Percentiles rank a stretch among this genome's conserved stretches.
Conservation (phyloP, 2,888 invertebrate genomes). For the Heliconius cydno region DNA sequence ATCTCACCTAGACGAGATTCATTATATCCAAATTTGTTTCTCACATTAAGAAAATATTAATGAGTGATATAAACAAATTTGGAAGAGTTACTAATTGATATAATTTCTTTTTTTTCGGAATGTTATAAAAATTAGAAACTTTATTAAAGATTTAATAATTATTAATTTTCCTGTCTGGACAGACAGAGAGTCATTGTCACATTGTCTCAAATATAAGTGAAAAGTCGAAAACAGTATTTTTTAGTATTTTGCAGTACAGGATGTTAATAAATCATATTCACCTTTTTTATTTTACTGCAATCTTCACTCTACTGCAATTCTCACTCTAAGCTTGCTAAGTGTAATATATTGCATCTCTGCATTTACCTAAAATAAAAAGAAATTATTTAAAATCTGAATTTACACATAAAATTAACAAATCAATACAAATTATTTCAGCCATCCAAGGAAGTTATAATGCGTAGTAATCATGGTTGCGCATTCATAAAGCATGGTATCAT, state of each 20-base stretch:
- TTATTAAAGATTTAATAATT: no score
- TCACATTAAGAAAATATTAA: slow-evolving; percentile 59
- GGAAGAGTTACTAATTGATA: slow-evolving; percentile 48
- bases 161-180: no score
- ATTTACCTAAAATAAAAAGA: slow-evolving; percentile 52
- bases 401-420: not conserved
- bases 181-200: not conserved
- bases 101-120: not conserved
- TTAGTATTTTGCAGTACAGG: not conserved
- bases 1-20: slow-evolving; percentile 80
- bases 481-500: slow-evolving; percentile 81
- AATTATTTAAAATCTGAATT: slow-evolving; percentile 3
- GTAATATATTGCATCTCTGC: not conserved
- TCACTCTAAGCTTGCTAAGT: not conserved
- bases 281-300: not conserved
- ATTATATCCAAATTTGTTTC: slow-evolving; percentile 66
- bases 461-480: slow-evolving; percentile 82
- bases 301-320: not conserved
- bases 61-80: slow-evolving; percentile 40
- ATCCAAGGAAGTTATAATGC: slow-evolving; percentile 83
- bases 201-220: not conserved
- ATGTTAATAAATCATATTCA: not conserved
- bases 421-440: slow-evolving; percentile 63
- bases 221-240: not conserved
- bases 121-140: no score